Evolutionary conservation across 2,888 invertebrate genomes (phyloP), one percentile per base, ranked within the genome.

Genomic region (Escarpia spicata): DNA sequence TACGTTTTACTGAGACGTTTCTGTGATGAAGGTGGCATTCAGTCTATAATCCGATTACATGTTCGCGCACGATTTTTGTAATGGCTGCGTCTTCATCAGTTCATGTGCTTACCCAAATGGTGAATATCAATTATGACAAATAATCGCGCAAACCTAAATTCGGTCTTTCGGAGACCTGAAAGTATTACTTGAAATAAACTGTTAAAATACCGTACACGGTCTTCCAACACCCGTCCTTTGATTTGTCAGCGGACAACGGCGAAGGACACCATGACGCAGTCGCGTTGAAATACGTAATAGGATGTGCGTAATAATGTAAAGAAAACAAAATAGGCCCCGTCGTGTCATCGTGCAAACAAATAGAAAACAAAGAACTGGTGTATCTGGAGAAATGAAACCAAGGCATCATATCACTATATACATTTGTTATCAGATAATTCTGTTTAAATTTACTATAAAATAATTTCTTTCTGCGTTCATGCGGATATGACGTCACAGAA

Each of bases 401-500:
- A 75, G n/a, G 19, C 15, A 75, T 26, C 6, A 75, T 75, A 15
- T 60, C 15, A 75, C 1, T 75, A 19, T 75, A 9, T 52, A 52
- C 12, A 75, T 75, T 75, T n/a, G 19, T 75, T 75, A 6, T 75
- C 75, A 75, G 3, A 75, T 75, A 75, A 19, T 4, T 75, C 2
- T 26, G 75, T 75, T 19, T 26, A 75, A 75, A 75, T 75, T 26
- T 26, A 26, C 75, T 3, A 75, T 4, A 75, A 75, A 75, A 75
- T 6, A 26, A 19, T 19, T 52, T 52, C 19, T 1, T 75, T 75
- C n/a, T n/a, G 75, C 75, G 75, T 26, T 26, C 75, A 75, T 75
- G 75, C 75, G 75, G 75, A 75, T 75, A 26, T 75, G 75, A 75
- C 75, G 75, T 75, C 75, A 75, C 75, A 75, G 75, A 75, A 75